phyloP scores from a whole-genome alignment of 1,140 invertebrate species.

The Eupristina koningsbergeri region DNA sequence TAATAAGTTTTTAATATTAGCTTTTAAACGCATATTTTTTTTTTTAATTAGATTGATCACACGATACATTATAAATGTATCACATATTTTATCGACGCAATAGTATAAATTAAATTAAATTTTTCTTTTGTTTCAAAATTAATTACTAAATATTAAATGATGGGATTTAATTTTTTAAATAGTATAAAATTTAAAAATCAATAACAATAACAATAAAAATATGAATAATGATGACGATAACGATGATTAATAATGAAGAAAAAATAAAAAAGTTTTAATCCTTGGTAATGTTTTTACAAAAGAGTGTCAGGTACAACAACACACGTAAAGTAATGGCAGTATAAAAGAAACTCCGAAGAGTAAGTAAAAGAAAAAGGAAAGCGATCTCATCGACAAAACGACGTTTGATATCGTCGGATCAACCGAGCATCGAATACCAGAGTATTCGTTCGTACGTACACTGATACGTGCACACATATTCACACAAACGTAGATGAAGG shows the following conservation, averaged over 20 bases:
- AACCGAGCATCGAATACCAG: slow-evolving; percentile 8
- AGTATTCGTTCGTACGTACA: background rate
- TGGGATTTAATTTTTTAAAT: too few species aligned
- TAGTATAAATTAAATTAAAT: too few species aligned
- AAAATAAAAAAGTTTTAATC: background rate
- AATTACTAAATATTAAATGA: too few species aligned
- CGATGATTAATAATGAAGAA: background rate
- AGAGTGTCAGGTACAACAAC: background rate
- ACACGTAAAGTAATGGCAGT: slow-evolving; percentile 16
- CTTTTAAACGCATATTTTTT: slow-evolving; percentile 36
- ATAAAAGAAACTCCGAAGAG: slow-evolving; percentile 16
- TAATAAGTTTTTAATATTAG: slow-evolving; percentile 52
- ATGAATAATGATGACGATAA: background rate
- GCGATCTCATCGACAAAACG: slow-evolving; percentile 30
- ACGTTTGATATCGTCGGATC: slow-evolving; percentile 54
- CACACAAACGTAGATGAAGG: slow-evolving; percentile 12
- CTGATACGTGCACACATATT: background rate
- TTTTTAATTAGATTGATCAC: slow-evolving; percentile 41
- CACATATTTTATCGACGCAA: background rate
- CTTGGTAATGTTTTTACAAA: background rate
- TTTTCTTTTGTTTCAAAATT: too few species aligned
- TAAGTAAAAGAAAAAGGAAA: background rate
- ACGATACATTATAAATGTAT: slow-evolving; percentile 3
- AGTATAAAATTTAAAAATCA: too few species aligned
- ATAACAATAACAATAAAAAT: too few species aligned